These are phyloP conservation scores for Agelastica alni DNA, from an alignment of 2,888 invertebrate genomes.

Conservation along the genomic window DNA sequence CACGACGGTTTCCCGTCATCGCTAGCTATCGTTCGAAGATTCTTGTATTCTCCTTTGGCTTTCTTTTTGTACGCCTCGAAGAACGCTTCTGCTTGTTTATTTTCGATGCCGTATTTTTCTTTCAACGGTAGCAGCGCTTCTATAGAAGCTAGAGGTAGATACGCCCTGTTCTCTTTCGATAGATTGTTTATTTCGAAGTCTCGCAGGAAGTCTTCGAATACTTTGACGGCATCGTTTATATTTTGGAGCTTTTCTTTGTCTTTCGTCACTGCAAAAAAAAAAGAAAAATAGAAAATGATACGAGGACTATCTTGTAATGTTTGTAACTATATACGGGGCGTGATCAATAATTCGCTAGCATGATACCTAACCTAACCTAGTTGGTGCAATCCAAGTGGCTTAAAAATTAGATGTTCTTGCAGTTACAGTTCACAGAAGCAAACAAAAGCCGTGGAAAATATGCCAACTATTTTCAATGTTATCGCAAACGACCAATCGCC, in stretches of 20 bases:
- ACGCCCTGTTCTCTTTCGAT: constrained; percentile 71
- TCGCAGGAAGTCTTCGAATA: constrained; percentile 74
- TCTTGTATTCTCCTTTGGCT: constrained; percentile 74
- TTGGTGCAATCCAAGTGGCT: too few species aligned
- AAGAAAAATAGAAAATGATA: too few species aligned
- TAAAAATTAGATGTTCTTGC: too few species aligned
- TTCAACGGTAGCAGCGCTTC: constrained; percentile 62
- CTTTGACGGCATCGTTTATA: constrained; percentile 72
- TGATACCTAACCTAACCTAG: too few species aligned
- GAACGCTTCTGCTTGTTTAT: constrained; percentile 61
- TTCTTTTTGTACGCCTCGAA: constrained; percentile 65
- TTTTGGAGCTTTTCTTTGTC: constrained; percentile 76
- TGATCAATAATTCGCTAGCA: too few species aligned
- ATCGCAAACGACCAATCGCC: too few species aligned
- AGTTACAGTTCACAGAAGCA: too few species aligned
- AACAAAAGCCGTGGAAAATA: too few species aligned
- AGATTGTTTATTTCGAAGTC: constrained; percentile 71
- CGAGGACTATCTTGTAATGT: too few species aligned
- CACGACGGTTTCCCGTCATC: constrained; percentile 66
- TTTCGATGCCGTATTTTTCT: constrained; percentile 58
- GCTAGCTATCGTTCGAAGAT: constrained; percentile 66
- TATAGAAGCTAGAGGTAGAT: constrained; percentile 66
- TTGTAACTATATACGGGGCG: too few species aligned
- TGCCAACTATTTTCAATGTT: too few species aligned
- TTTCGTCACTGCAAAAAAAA: constrained; percentile 75